Evolutionary conservation across 1,140 invertebrate species (phyloP), one percentile per base, ranked within the genome.

Genomic region (Chrysomallon squamiferum): DNA sequence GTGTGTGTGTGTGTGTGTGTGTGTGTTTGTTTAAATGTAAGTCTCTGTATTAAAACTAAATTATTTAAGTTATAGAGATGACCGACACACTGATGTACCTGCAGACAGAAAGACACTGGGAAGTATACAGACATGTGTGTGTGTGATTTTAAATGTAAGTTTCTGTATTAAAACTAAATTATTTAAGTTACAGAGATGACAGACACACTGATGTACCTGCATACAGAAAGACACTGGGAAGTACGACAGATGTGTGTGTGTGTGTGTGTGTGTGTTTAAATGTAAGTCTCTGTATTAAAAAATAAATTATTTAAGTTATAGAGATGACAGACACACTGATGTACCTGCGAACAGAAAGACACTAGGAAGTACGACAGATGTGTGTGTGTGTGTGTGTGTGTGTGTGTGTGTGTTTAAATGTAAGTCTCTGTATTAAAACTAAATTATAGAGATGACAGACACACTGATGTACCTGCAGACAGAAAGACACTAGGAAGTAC

Each of bases 391-490:
- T 35, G 54, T 62, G 20, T 74, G 52, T 57, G 70, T 59, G 1
- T 74, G 60, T n/a, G 47, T 71, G 65, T n/a, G n/a, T n/a, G n/a
- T n/a, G n/a, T n/a, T n/a, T n/a, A n/a, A n/a, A n/a, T n/a, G n/a
- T n/a, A n/a, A n/a, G n/a, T n/a, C n/a, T n/a, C n/a, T n/a, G n/a
- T n/a, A n/a, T n/a, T n/a, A n/a, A n/a, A n/a, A n/a, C n/a, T n/a
- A n/a, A n/a, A n/a, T n/a, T n/a, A n/a, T n/a, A n/a, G n/a, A n/a
- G n/a, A n/a, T n/a, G n/a, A n/a, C n/a, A n/a, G n/a, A n/a, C n/a
- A n/a, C n/a, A n/a, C n/a, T n/a, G n/a, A n/a, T n/a, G 25, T 70
- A 84, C 82, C 82, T 65, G 82, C 80, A 62, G 76, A 70, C 1
- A 84, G 54, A 59, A 84, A 81, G 13, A 71, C 73, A 67, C 68